phyloP scores from a whole-genome alignment of 2,797 vertebrate species.

The Propithecus perrieri region DNA sequence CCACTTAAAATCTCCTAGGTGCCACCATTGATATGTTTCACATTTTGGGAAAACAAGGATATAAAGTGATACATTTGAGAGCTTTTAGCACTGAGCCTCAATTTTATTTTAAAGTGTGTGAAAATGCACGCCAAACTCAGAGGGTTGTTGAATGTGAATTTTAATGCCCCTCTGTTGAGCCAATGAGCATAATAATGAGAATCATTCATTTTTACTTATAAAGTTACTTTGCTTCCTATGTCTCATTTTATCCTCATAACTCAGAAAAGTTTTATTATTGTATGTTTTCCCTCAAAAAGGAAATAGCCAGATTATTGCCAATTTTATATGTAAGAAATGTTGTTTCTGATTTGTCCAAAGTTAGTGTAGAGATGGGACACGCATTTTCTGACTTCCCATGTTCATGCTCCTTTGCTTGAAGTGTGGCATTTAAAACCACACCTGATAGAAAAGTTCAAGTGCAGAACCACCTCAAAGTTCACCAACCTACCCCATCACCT shows the following conservation, averaged over 20 bases:
- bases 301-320: not conserved
- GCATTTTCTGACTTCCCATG: not conserved
- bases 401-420: not conserved
- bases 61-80: not conserved
- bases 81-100: not conserved
- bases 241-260: not conserved
- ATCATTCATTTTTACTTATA: not conserved
- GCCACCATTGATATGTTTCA: not conserved
- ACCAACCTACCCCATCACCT: not conserved
- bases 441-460: not conserved
- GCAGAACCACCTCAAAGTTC: not conserved
- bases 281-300: not conserved
- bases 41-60: not conserved
- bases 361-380: not conserved
- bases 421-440: not conserved
- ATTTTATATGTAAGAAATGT: constrained; percentile 18
- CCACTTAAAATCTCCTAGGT: not conserved
- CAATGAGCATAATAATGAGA: not conserved
- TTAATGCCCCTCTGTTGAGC: not conserved
- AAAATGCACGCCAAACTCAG: not conserved
- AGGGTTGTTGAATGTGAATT: not conserved
- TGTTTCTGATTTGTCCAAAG: not conserved
- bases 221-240: not conserved
- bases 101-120: constrained; percentile 1
- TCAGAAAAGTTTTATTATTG: not conserved